These are phyloP conservation scores for Acholoe squamosa DNA, from an alignment of 2,888 invertebrate species.

Conservation along the genomic window DNA sequence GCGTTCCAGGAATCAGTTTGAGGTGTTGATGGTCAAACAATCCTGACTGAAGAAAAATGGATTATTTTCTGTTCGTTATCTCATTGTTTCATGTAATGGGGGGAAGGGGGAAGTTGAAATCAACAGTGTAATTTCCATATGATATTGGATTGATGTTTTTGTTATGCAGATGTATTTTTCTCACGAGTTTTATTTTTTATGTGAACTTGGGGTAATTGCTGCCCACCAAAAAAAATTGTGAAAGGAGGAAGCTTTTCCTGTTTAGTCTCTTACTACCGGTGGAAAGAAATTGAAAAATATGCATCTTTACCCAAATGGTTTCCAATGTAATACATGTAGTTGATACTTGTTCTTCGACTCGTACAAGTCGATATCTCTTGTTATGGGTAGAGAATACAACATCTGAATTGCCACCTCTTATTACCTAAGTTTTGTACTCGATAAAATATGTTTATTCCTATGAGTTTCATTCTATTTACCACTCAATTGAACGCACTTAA, in stretches of 20 bases:
- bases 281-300: slow-evolving; percentile 40
- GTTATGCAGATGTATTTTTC: slow-evolving; percentile 54
- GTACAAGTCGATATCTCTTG: too few relatives aligned
- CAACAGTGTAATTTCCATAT: slow-evolving; percentile 49
- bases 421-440: slow-evolving; percentile 9
- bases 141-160: slow-evolving; percentile 10
- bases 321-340: neutral
- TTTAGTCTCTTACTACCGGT: neutral
- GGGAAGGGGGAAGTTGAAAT: neutral
- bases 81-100: neutral
- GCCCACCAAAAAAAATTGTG: neutral
- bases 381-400: neutral
- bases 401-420: neutral
- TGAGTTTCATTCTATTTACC: slow-evolving; percentile 27
- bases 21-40: slow-evolving; percentile 16
- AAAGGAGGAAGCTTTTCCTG: neutral
- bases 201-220: neutral
- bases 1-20: slow-evolving; percentile 47
- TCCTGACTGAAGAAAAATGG: slow-evolving; percentile 16
- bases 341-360: neutral
- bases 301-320: neutral
- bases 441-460: neutral
- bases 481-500: neutral
- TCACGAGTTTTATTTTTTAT: slow-evolving; percentile 35
- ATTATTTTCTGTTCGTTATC: neutral